Evolutionary conservation across 2,888 invertebrate species (phyloP).

Genomic region (Tridacna crocea): DNA sequence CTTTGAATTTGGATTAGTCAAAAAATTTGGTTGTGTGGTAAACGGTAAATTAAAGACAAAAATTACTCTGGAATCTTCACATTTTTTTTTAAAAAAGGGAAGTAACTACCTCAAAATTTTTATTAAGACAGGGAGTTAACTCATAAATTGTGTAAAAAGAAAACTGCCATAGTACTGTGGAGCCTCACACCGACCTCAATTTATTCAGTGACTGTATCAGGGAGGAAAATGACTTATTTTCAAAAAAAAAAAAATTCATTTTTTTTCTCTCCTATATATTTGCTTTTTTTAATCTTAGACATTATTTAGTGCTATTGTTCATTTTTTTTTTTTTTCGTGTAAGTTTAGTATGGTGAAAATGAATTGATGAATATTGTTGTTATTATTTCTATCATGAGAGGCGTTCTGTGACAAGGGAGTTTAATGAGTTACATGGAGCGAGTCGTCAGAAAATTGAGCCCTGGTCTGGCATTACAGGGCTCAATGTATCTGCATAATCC

Average conservation of each 20-base stretch:
- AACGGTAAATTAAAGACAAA: slow-evolving; percentile 4
- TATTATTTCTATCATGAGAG: background rate
- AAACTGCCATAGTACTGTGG: slow-evolving; percentile 19
- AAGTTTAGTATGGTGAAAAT: background rate
- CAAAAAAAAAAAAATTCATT: background rate
- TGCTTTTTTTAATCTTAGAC: background rate
- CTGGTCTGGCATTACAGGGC: too few species aligned
- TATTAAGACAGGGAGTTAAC: slow-evolving; percentile 35
- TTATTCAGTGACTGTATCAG: slow-evolving; percentile 25
- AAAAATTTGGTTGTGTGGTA: too few species aligned
- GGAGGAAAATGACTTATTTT: slow-evolving; percentile 27
- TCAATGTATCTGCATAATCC: too few species aligned
- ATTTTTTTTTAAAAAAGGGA: slow-evolving; percentile 35
- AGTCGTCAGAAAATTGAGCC: too few species aligned
- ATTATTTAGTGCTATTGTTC: background rate
- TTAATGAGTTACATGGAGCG: too few species aligned
- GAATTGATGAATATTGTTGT: background rate
- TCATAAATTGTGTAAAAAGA: slow-evolving; percentile 18
- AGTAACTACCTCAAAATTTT: slow-evolving; percentile 44
- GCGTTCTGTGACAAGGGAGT: background rate
- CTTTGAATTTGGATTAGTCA: too few species aligned
- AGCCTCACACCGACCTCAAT: slow-evolving; percentile 27
- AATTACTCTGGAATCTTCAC: slow-evolving; percentile 43
- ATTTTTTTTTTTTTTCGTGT: background rate
- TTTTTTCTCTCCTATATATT: slow-evolving; percentile 11